Evolutionary conservation across 1,140 invertebrate species (phyloP), one percentile per base, ranked within the genome.

Genomic region (Pogonomyrmex californicus): DNA sequence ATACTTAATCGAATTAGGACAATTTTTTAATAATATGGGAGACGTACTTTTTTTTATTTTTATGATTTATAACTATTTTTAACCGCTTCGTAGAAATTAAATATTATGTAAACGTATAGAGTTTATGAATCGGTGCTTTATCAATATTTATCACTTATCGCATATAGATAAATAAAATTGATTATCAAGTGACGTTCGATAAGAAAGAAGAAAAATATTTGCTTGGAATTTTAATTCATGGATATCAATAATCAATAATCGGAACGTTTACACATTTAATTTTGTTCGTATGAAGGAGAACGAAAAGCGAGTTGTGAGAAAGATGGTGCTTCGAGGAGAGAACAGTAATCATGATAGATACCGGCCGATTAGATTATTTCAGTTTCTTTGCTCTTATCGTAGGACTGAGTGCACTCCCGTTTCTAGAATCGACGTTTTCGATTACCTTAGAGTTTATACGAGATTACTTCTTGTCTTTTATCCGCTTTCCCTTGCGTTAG

Each of bases 301-400:
- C 30, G 68, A 49, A 38, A 83, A 60, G 33, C 36, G 76, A 33
- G 23, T 54, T 78, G 17, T 9, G 58, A 44, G 75, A 44, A 82
- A 83, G 60, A 66, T 23, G 30, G n/a, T 30, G 60, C 47, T 78
- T 65, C 82, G 38, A 47, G 23, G 56, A 62, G 56, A 83, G 73
- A 85, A 65, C 49, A 41, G 44, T 86, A 86, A 86, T 86, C 85
- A 51, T 82, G 65, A 82, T 60, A 82, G 85, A 86, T 86, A 86
- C 54, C 47, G 62, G 76, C 58, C 76, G 85, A 86, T 86, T 86
- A 86, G 85, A 86, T 86, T 86, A 82, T 68, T 82, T 63, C 51
- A 86, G 66, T 81, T 86, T 81, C 85, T 81, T 86, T 68, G 77
- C 76, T 86, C 56, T 86, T 86, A 86, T 82, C 85, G 65, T 62